Conservation (phyloP, 1,140 invertebrate genomes). For the Calephelis nemesis region DNA sequence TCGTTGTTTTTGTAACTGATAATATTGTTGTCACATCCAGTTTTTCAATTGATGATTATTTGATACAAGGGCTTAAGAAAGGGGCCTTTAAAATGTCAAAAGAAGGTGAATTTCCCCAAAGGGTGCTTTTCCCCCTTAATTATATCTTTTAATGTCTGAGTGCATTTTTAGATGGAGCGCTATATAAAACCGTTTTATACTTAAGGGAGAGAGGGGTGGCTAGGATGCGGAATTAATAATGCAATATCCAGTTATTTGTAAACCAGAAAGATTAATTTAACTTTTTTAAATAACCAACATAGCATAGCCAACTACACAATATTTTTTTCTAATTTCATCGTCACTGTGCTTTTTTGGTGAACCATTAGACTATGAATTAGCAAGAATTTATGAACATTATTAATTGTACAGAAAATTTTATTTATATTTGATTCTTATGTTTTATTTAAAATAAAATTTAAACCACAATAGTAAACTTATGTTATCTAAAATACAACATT, state of each 20-base stretch:
- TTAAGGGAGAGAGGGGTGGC: conserved; percentile 40
- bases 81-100: conserved; percentile 74
- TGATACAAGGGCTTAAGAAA: conserved; percentile 45
- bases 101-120: conserved; percentile 69
- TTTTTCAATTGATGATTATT: conserved; percentile 30
- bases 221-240: conserved; percentile 34
- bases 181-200: conserved; percentile 43
- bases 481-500: too few species aligned
- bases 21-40: conserved; percentile 26
- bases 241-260: not conserved
- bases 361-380: too few species aligned
- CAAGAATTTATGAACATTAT: too few species aligned
- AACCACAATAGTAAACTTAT: too few species aligned
- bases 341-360: too few species aligned
- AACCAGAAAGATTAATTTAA: too few species aligned
- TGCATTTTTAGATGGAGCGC: conserved; percentile 69
- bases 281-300: not conserved
- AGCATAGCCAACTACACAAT: not conserved
- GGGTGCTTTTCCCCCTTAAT: conserved; percentile 68
- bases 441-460: too few species aligned
- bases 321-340: too few species aligned
- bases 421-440: too few species aligned
- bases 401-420: too few species aligned
- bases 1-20: not conserved
- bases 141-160: conserved; percentile 76